Percentiles rank a stretch among this genome's conserved stretches.
Conservation (phyloP, 2,888 invertebrate genomes). For the Deilephila elpenor region DNA sequence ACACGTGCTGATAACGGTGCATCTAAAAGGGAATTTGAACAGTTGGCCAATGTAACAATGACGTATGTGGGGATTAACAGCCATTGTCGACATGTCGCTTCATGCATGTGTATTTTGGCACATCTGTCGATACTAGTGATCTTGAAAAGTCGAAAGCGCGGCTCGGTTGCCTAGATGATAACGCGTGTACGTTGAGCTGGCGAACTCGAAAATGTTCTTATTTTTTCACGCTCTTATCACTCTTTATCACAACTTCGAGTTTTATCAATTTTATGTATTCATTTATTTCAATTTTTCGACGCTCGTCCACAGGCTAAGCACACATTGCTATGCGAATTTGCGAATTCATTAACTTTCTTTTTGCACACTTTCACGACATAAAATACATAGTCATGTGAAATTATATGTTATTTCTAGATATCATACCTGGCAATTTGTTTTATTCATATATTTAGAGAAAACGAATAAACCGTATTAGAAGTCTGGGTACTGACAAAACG, state of each 20-base stretch:
- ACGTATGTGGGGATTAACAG: not conserved
- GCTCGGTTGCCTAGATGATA: slow-evolving; percentile 51
- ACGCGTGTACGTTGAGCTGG: slow-evolving; percentile 35
- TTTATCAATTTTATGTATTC: not conserved
- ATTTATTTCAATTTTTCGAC: not conserved
- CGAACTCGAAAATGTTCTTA: slow-evolving; percentile 3
- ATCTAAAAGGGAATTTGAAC: not conserved
- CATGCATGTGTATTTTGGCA: slow-evolving; percentile 5
- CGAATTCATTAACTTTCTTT: slow-evolving; percentile 31
- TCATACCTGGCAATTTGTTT: not conserved
- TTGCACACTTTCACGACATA: slow-evolving; percentile 16
- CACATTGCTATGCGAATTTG: slow-evolving; percentile 28
- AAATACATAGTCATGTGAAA: not conserved
- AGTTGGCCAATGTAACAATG: slow-evolving; percentile 2
- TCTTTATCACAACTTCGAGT: not conserved
- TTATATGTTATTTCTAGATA: not conserved
- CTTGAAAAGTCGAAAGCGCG: slow-evolving; percentile 39
- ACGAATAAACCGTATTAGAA: no score
- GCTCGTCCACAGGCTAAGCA: slow-evolving; percentile 3
- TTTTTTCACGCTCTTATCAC: not conserved
- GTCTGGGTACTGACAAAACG: no score
- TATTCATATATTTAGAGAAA: no score
- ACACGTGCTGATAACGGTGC: slow-evolving; percentile 20
- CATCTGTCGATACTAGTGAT: slow-evolving; percentile 29
- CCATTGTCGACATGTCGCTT: slow-evolving; percentile 7